Base-by-base conservation (phyloP, 92 coral and sea anemone genomes). In the Nematostella vectensis region DNA sequence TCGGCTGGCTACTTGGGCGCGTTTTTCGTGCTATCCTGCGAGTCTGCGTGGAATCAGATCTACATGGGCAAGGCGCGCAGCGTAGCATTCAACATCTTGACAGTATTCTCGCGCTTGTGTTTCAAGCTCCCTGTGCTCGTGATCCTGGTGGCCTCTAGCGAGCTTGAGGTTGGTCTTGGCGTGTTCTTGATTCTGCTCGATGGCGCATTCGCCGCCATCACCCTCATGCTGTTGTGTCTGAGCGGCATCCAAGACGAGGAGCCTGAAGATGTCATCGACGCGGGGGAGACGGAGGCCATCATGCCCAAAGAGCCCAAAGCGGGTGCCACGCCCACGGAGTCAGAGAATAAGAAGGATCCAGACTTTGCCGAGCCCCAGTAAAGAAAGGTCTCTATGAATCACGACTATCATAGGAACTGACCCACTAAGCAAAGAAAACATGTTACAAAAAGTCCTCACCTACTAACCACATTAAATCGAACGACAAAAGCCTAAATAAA, bases 41-140 rank as follows among this genome's bases (percentile, higher is more conserved):
- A 62, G 69, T 50, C 61, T 47, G 44, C 69, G 1, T 62, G 69
- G 59, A 57, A 62, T n/a, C 69, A 62, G 60, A 62, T 62, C 39
- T 62, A 47, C 27, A 62, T 62, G 69, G 69, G 69, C 20, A 62
- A 62, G 40, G 47, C 27, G 12, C 47, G 20, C 1, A 62, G 69
- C 19, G 29, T 62, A 22, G 12, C 69, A 3, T 62, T 62, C 48
- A 50, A 23, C 47, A 62, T 62, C 29, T 44, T 47, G 2, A 49
- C 29, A 22, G 69, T 31, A 4, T 49, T 62, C 16, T 29, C 60
- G 31, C 48, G 69, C 6, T 49, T 50, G 1, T 54, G 38, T 48
- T 62, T 62, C 31, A 62, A 62, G 31, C 22, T 62, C 23, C 69
- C 69, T 13, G 10, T 47, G 20, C 25, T 62, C 23, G 31, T 29